phyloP scores from a whole-genome alignment of 2,113 vertebrate species.

The Engraulis encrasicolus region DNA sequence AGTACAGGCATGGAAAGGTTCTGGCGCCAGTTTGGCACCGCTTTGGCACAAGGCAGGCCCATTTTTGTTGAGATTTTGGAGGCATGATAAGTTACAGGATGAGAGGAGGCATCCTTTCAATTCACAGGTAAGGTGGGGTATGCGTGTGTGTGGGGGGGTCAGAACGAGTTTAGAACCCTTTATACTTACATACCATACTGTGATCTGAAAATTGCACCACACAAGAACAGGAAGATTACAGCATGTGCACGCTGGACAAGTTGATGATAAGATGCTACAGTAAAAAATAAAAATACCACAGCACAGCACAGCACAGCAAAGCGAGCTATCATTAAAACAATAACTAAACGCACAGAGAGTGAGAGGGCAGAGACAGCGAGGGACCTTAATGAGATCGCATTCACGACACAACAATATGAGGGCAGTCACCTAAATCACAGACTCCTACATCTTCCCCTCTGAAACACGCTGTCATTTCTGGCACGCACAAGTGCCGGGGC shows the following conservation, averaged over 20 bases:
- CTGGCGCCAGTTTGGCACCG: background rate
- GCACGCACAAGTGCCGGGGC: background rate
- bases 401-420: background rate
- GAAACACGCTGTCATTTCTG: background rate
- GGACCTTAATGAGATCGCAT: background rate
- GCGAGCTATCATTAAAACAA: constrained; percentile 18
- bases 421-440: constrained; percentile 7
- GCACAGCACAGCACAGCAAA: no score
- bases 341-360: background rate
- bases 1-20: background rate
- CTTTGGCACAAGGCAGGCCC: background rate
- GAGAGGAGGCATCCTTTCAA: background rate
- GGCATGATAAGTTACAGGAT: background rate
- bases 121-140: background rate
- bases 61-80: background rate
- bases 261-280: constrained; percentile 12
- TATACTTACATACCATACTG: background rate
- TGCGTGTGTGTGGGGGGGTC: background rate
- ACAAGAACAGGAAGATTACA: constrained; percentile 9
- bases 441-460: background rate
- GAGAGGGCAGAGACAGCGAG: background rate
- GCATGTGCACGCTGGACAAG: background rate
- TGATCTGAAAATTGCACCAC: constrained; percentile 13
- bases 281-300: background rate
- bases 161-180: background rate